Conservation (phyloP, 2,888 invertebrate species). For the Cantharis flavilabris region DNA sequence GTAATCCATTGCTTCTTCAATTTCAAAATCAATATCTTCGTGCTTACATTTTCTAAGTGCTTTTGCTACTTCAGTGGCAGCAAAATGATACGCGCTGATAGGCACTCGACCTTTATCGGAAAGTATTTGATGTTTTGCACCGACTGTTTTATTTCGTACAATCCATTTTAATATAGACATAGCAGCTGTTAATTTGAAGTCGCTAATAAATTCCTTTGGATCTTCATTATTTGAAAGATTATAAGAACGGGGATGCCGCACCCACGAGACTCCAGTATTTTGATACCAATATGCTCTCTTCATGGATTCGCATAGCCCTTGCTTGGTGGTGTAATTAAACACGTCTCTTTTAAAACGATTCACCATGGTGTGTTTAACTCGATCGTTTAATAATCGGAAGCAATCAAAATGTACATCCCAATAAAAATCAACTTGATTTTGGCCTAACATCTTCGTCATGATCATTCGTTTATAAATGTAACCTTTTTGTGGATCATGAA, state of each 20-base stretch:
- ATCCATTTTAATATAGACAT: constrained; percentile 74
- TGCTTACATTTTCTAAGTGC: constrained; percentile 63
- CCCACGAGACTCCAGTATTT: constrained; percentile 63
- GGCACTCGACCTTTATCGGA: constrained; percentile 60
- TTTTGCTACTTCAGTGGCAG: constrained; percentile 71
- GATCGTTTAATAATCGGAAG: constrained; percentile 46
- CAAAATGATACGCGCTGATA: constrained; percentile 67
- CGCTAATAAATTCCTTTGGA: constrained; percentile 65
- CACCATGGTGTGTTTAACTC: constrained; percentile 48
- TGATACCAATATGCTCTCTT: constrained; percentile 69
- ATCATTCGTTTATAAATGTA: constrained; percentile 49
- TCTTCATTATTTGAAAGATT: constrained; percentile 63
- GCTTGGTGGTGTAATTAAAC: constrained; percentile 59
- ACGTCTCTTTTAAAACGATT: constrained; percentile 48
- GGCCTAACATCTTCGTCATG: constrained; percentile 64
- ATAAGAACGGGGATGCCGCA: constrained; percentile 75
- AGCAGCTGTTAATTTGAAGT: constrained; percentile 80
- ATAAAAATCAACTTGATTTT: constrained; percentile 70
- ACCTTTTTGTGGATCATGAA: constrained; percentile 45
- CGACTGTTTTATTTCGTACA: constrained; percentile 39
- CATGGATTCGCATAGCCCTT: constrained; percentile 60
- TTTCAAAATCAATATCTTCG: constrained; percentile 65
- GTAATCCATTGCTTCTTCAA: constrained; percentile 52
- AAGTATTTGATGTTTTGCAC: constrained; percentile 52
- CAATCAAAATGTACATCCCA: constrained; percentile 63